Percentiles rank a stretch among this genome's conserved stretches.
These are phyloP conservation scores for Petrosia ficiformis DNA, from an alignment of 37 sponge, comb jelly and placozoan species.

Conservation along the genomic window DNA sequence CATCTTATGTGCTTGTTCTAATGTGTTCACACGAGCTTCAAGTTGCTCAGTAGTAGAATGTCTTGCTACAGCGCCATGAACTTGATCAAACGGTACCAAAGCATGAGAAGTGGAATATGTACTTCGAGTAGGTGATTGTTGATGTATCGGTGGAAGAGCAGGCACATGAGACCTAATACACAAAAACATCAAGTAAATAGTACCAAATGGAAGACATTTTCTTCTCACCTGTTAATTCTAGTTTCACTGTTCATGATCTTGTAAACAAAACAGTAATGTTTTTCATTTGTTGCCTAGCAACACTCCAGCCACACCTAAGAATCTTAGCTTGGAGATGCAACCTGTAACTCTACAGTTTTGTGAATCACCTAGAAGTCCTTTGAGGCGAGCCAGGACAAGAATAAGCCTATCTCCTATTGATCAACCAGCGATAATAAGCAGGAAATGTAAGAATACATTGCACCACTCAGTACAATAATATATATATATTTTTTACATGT, in stretches of 20 bases:
- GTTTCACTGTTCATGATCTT: no score
- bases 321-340: no score
- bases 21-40: neutral
- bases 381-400: neutral
- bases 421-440: neutral
- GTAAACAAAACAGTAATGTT: no score
- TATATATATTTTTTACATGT: neutral
- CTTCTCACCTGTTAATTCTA: no score
- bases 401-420: neutral
- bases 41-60: no score
- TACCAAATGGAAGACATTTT: no score
- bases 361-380: neutral
- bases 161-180: neutral
- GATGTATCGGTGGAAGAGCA: neutral
- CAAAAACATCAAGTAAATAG: no score
- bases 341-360: no score
- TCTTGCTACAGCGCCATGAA: neutral
- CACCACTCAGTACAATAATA: neutral
- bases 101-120: neutral
- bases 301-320: no score
- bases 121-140: neutral
- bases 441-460: neutral
- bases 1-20: neutral
- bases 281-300: no score
- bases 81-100: neutral